Conservation (phyloP, 2,888 invertebrate species). For the Agapostemon virescens region DNA sequence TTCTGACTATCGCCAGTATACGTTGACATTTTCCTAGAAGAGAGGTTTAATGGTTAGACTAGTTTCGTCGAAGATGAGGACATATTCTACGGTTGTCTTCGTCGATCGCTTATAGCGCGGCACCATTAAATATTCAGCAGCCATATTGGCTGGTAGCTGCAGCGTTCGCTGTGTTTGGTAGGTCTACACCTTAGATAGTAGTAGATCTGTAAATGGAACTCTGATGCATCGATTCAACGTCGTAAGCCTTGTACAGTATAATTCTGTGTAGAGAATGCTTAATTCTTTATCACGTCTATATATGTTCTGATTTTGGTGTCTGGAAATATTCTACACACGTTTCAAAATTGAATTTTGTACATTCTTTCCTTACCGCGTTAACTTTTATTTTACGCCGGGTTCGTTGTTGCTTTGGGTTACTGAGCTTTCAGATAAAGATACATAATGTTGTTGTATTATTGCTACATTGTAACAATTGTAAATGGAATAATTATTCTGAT, state of each 20-base stretch:
- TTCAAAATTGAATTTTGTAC: background rate
- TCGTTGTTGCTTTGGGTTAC: background rate
- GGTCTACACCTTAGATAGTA: background rate
- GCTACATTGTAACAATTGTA: background rate
- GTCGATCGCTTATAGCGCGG: background rate
- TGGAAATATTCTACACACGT: background rate
- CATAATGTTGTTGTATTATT: background rate
- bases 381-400: background rate
- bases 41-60: background rate
- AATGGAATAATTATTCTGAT: background rate
- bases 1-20: background rate
- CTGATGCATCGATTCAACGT: slow-evolving; percentile 8
- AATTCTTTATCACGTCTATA: background rate
- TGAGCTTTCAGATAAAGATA: background rate
- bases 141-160: slow-evolving; percentile 1
- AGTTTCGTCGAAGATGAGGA: background rate
- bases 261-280: background rate
- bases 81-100: background rate
- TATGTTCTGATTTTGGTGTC: background rate
- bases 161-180: slow-evolving; percentile 4
- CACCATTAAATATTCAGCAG: slow-evolving; percentile 15
- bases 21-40: background rate
- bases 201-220: slow-evolving; percentile 6
- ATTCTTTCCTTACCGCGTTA: background rate
- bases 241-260: background rate